Base-by-base conservation (phyloP, 2,797 vertebrate genomes). In the Threskiornis aethiopicus region DNA sequence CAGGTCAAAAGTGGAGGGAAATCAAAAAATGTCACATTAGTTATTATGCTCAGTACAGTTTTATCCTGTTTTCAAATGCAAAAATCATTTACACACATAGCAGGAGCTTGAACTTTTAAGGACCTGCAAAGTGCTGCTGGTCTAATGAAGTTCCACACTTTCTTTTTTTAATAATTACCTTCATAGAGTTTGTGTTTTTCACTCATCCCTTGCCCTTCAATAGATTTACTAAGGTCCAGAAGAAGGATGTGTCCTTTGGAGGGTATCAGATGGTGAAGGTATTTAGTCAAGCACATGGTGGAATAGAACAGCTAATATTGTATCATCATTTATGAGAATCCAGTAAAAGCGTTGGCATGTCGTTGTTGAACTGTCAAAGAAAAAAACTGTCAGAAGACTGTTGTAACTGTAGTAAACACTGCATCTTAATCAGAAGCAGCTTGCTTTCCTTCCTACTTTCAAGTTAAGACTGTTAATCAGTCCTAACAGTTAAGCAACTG, bases 11-110 rank as follows among this genome's bases (percentile, higher is more conserved):
- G 76, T 73, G 39, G 22, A 83, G 76, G 17, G 61, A 86, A 94
- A 96, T 96, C 8, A 96, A 97, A 97, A 98, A 96, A 83, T 89
- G 47, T 81, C 90, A 91, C 52, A 79, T 62, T 41, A 73, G 25
- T 93, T 92, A 67, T 89, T 84, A 94, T 41, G 66, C 47, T 95
- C 67, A 88, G 90, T 96, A 94, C 82, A 88, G 70, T 92, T 97
- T 94, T 82, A 59, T 33, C 11, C 26, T 76, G 17, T 33, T 94
- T 94, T 84, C 59, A 87, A 47, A 79, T 35, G 21, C 16, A 90
- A 87, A 92, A 96, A 61, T 20, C 12, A 47, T 84, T 83, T 75
- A 62, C 13, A 79, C 7, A 39, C 13, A 52, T 85, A 59, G 10
- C 21, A 67, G 37, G 14, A 87, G 2, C 12, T 52, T 81, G 65